Conservation (phyloP, 2,113 vertebrate species). For the Aspidoscelis tigris region DNA sequence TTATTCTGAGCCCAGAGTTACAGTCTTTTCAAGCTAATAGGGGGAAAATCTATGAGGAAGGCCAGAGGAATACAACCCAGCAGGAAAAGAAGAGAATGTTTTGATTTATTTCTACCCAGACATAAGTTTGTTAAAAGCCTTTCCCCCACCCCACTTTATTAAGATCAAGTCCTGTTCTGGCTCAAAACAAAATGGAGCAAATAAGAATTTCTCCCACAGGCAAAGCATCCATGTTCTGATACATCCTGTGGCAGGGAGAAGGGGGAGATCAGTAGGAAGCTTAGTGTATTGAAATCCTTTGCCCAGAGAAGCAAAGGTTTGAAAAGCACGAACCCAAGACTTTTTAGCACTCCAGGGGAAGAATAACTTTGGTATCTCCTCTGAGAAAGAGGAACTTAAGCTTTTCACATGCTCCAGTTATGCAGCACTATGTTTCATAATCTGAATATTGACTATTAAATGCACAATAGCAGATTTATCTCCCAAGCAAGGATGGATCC, state of each 20-base stretch:
- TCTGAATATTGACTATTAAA: too few species aligned
- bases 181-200: slow-evolving; percentile 4
- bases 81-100: background rate
- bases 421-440: too few species aligned
- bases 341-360: too few species aligned
- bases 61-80: background rate
- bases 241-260: background rate
- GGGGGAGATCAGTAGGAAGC: background rate
- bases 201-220: background rate
- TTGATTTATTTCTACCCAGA: fast-evolving
- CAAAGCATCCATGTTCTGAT: background rate
- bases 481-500: too few species aligned
- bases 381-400: too few species aligned
- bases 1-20: slow-evolving; percentile 27
- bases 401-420: fast-evolving
- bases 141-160: background rate
- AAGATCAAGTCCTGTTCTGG: background rate
- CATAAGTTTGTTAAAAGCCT: slow-evolving; percentile 11
- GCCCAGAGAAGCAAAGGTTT: background rate
- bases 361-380: too few species aligned
- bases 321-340: background rate
- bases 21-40: background rate
- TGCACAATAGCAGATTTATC: too few species aligned
- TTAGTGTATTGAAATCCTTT: background rate
- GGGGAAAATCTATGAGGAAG: background rate